phyloP scores from a whole-genome alignment of 2,113 vertebrate species.

The Apodemus speciosus region DNA sequence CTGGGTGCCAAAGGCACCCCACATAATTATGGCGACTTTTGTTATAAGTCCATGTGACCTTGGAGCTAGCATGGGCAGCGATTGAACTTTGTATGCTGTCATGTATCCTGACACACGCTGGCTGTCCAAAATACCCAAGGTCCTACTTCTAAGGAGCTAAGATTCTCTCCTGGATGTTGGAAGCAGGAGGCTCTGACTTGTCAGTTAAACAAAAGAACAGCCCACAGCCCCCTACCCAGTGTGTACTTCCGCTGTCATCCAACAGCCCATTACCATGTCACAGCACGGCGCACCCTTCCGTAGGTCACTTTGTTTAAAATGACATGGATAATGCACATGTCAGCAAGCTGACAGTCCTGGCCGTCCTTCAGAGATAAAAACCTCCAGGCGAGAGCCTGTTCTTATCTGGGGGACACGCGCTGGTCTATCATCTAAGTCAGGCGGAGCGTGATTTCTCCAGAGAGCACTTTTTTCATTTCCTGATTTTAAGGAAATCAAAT shows the following conservation, averaged over 20 bases:
- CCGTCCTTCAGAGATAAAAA: constrained; percentile 91
- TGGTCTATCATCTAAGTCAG: constrained; percentile 91
- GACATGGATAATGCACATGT: constrained; percentile 92
- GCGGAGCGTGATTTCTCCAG: constrained; percentile 96
- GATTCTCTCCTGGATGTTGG: constrained; percentile 82
- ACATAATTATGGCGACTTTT: not conserved
- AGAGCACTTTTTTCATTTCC: constrained; percentile 97
- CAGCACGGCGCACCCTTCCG: constrained; percentile 88
- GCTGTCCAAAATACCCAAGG: constrained; percentile 73
- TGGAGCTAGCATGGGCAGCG: not conserved
- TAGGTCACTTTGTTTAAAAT: constrained; percentile 96
- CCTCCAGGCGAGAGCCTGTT: constrained; percentile 87
- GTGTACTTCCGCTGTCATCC: constrained; percentile 91
- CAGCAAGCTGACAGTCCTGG: constrained; percentile 90
- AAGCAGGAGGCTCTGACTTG: constrained; percentile 84
- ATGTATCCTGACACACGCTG: not conserved
- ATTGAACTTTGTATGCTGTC: not conserved
- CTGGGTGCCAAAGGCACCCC: not conserved
- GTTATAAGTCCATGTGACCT: not conserved
- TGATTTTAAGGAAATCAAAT: constrained; percentile 98
- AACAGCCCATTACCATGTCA: constrained; percentile 93
- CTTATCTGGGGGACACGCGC: constrained; percentile 93
- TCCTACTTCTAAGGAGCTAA: constrained; percentile 79
- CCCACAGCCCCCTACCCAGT: constrained; percentile 84
- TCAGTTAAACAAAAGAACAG: constrained; percentile 90